Base-by-base conservation (phyloP, 2,888 invertebrate species). In the Nomada flava region DNA sequence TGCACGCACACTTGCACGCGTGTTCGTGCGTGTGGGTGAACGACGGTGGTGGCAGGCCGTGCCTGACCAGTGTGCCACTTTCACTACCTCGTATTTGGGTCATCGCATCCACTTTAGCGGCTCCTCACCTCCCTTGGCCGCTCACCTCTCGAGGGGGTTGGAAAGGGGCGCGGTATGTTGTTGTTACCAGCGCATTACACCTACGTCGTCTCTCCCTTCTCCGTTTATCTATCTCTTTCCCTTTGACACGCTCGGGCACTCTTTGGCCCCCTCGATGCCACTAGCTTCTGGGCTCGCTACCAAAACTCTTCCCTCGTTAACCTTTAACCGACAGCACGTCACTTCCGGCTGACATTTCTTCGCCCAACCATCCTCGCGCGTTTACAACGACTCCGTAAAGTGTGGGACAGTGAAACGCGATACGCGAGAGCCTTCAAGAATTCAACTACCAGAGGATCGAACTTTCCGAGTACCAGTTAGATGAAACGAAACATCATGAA, bases 71-170 rank as follows among this genome's bases (percentile, higher is more conserved):
- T 92, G 93, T 93, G 92, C 92, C 91, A 93, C 93, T 93, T 93
- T 93, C 93, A 93, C 93, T 93, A 91, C 90, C 91, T 92, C 90
- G 89, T 91, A 93, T 93, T 93, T 93, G 89, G 93, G 93, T 93
- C 93, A 92, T 89, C 92, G 90, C 91, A 92, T 91, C 92, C 90
- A 91, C 89, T 89, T 88, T 88, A 87, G 86, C 86, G 89, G 84
- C 82, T 84, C 86, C 83, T 85, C 82, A 82, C 80, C 83, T 86
- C 83, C 85, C 84, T 65, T 68, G 82, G n/a, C 64, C 81, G 74
- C 76, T 80, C 85, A 68, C 78, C 82, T 82, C 74, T 76, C 71
- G 76, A 80, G 82, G 82, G 86, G 86, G 86, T 83, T 83, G 83
- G 64, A 70, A 82, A 82, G 63, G 82, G 70, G 57, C 82, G 68